These are phyloP conservation scores for Bucorvus abyssinicus DNA, from an alignment of 2,797 vertebrate species.

Conservation along the genomic window DNA sequence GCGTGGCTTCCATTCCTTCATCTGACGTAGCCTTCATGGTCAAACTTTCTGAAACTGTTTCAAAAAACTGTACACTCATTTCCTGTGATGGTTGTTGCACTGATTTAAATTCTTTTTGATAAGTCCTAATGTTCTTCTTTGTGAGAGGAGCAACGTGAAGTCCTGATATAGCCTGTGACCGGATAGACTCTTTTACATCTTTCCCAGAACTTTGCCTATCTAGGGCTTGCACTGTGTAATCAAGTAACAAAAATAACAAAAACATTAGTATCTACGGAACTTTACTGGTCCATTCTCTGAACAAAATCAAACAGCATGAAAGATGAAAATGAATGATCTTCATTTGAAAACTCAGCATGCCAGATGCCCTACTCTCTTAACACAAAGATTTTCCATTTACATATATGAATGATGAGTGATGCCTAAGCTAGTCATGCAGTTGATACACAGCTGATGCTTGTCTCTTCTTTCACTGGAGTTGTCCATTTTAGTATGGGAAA, in stretches of 20 bases:
- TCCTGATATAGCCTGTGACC: slow-evolving; percentile 76
- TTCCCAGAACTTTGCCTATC: slow-evolving; percentile 84
- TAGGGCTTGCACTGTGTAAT: slow-evolving; percentile 86
- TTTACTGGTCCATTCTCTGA: slow-evolving; percentile 58
- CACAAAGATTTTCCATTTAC: slow-evolving; percentile 43
- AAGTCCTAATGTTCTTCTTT: slow-evolving; percentile 70
- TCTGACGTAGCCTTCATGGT: slow-evolving; percentile 33
- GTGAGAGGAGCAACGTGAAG: slow-evolving; percentile 67
- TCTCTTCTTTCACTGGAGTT: slow-evolving; percentile 49
- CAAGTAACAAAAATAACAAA: slow-evolving; percentile 82
- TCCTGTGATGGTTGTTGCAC: slow-evolving; percentile 58
- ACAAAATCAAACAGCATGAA: slow-evolving; percentile 66
- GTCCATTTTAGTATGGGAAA: neutral
- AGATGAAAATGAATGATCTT: slow-evolving; percentile 65
- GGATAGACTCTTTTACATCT: slow-evolving; percentile 76
- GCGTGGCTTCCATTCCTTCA: slow-evolving; percentile 35
- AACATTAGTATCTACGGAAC: slow-evolving; percentile 67
- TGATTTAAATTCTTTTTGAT: slow-evolving; percentile 70
- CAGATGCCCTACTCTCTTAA: slow-evolving; percentile 34
- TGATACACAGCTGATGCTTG: neutral
- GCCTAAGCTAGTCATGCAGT: slow-evolving; percentile 46
- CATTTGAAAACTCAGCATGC: slow-evolving; percentile 70
- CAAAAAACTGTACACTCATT: slow-evolving; percentile 68
- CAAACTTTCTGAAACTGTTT: slow-evolving; percentile 77
- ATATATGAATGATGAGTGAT: slow-evolving; percentile 24